Conservation (phyloP, 2,888 invertebrate species). For the Chymomyza amoena region DNA sequence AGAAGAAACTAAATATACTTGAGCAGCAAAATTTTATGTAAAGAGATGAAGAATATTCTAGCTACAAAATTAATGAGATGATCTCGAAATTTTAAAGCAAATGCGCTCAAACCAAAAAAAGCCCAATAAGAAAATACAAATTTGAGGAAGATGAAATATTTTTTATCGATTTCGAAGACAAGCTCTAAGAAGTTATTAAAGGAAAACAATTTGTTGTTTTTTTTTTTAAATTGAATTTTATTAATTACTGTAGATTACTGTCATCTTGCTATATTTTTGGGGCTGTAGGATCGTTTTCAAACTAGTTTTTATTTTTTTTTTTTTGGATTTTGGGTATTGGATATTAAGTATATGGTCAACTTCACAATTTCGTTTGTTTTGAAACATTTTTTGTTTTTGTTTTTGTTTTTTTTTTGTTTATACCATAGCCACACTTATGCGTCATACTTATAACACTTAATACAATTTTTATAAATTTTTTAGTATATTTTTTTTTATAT, state of each 20-base stretch:
- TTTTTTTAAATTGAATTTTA: constrained; percentile 6
- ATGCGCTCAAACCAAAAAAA: too few relatives aligned
- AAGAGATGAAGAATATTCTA: too few relatives aligned
- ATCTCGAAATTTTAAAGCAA: too few relatives aligned
- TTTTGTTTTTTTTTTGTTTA: not conserved
- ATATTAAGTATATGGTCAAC: constrained; percentile 11
- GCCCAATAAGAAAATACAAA: too few relatives aligned
- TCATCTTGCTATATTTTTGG: not conserved
- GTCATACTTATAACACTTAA: constrained; percentile 39
- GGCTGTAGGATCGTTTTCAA: not conserved
- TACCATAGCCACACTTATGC: constrained; percentile 31
- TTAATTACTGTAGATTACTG: not conserved
- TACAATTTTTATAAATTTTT: constrained; percentile 26
- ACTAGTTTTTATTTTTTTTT: not conserved
- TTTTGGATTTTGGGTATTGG: not conserved
- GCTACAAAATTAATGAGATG: too few relatives aligned
- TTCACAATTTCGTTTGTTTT: not conserved
- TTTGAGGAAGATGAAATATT: too few relatives aligned
- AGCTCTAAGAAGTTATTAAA: too few relatives aligned
- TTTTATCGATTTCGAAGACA: too few relatives aligned
- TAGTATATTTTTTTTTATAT: constrained; percentile 7
- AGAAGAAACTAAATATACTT: too few relatives aligned
- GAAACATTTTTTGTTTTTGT: constrained; percentile 1
- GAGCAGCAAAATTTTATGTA: too few relatives aligned
- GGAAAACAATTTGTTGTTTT: constrained; percentile 7